These are phyloP conservation scores for Myiopsitta monachus DNA, from an alignment of 2,113 vertebrate genomes.

Conservation along the genomic window DNA sequence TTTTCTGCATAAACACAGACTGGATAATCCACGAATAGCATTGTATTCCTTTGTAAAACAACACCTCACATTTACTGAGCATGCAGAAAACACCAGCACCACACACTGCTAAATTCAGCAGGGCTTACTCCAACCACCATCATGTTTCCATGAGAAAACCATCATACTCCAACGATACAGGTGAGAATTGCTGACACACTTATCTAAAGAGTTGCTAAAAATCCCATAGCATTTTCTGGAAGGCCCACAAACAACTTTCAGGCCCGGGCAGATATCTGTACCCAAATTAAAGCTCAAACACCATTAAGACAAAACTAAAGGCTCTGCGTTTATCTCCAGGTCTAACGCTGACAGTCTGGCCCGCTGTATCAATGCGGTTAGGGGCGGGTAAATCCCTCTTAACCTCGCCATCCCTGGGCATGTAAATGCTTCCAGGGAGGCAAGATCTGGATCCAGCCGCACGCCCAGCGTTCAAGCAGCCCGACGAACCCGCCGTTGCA, in stretches of 20 bases:
- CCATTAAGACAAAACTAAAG: not conserved
- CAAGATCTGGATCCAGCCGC: fast-evolving
- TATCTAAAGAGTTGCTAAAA: not conserved
- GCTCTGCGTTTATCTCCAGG: fast-evolving
- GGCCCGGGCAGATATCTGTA: not conserved
- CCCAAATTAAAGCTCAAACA: not conserved
- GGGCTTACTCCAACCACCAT: fast-evolving
- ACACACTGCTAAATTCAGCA: not conserved
- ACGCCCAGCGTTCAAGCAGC: too few species aligned
- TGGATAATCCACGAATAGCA: not conserved
- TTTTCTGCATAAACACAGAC: not conserved
- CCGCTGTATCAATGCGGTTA: fast-evolving
- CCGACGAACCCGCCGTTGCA: fast-evolving
- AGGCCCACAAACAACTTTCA: not conserved
- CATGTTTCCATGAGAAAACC: not conserved
- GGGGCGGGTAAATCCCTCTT: fast-evolving
- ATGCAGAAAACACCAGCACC: not conserved
- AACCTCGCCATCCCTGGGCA: not conserved
- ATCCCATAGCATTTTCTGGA: fast-evolving
- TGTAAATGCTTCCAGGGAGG: fast-evolving
- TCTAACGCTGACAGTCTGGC: fast-evolving
- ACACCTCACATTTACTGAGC: not conserved
- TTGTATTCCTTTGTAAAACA: not conserved
- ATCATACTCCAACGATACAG: fast-evolving
- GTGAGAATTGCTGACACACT: not conserved